Conservation (phyloP, 2,113 vertebrate genomes). For the Trichechus manatus region DNA sequence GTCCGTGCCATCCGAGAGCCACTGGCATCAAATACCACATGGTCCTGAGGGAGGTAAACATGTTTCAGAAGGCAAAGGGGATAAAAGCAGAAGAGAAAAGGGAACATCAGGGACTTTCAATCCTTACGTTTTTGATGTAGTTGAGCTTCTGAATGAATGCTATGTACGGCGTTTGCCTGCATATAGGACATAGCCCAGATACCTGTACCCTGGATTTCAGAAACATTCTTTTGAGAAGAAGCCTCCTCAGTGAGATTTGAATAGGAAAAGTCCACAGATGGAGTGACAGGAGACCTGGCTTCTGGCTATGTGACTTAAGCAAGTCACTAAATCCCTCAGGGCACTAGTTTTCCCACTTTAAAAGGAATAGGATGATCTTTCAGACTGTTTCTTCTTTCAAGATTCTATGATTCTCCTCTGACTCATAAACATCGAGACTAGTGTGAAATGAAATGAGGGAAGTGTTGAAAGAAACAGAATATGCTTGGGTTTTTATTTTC, state of each 20-base stretch:
- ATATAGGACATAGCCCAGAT: constrained; percentile 82
- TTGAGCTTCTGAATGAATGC: constrained; percentile 75
- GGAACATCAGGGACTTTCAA: constrained; percentile 63
- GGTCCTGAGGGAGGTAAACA: constrained; percentile 89
- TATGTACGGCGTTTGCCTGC: constrained; percentile 79
- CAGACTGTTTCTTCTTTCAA: constrained; percentile 6
- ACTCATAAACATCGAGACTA: background rate
- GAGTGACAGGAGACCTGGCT: background rate
- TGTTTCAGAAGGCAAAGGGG: constrained; percentile 12
- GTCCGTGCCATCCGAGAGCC: constrained; percentile 99
- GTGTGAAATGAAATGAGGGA: background rate
- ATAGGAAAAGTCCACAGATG: background rate
- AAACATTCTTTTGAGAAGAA: constrained; percentile 63
- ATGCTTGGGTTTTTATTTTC: background rate
- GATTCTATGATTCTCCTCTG: constrained; percentile 22
- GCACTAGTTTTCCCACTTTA: constrained; percentile 5
- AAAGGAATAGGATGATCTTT: background rate
- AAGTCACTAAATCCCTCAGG: background rate
- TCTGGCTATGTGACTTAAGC: background rate
- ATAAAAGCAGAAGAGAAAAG: constrained; percentile 53
- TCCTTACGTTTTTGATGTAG: constrained; percentile 66
- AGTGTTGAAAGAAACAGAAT: background rate
- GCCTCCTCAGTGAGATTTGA: constrained; percentile 39
- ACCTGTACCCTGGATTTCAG: constrained; percentile 79
- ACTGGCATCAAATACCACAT: constrained; percentile 97